Evolutionary conservation across 1,140 invertebrate genomes (phyloP), one percentile per base, ranked within the genome.

Genomic region (Macrocentrus cingulum): DNA sequence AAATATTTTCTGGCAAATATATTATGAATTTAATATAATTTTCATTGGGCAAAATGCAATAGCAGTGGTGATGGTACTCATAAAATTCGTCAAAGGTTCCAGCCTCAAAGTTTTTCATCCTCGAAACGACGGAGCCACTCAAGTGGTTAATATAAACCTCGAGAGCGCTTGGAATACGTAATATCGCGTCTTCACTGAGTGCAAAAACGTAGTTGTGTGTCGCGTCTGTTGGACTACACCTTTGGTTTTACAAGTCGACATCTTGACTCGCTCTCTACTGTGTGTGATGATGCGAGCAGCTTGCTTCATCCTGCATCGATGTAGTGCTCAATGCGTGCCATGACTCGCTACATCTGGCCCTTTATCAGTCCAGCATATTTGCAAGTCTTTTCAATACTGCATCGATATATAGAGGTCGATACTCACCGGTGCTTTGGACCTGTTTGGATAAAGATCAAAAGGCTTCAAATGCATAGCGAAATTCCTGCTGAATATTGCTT

Each of bases 111-210:
- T 57, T 57, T 50, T 57, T 50, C 23, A 57, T 49, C 23, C 44
- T 41, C 16, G 36, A 50, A 57, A 48, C 55, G 46, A 57, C 55
- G 55, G 42, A 57, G 50, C 45, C 55, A 57, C 55, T 57, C 55
- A 49, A 22, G 34, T 46, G 46, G 45, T 57, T 57, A 57, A 57
- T 49, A 42, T 50, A 57, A 57, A 57, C 55, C 55, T 50, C 55
- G 29, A 57, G 37, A 50, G 55, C 55, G 25, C 46, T 50, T 32
- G 36, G 55, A 57, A 57, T 57, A 57, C 55, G 46, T 57, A 57
- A 57, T 50, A 57, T 57, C 36, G n/a, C n/a, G 13, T 56, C 23
- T 25, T 42, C 7, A 49, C 46, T 46, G 22, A 49, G 22, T 18
- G 20, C 8, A 22, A 49, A 4, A 29, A 49, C 22, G 46, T 34